phyloP scores from a whole-genome alignment of 2,797 vertebrate genomes.

The Aldrovandia affinis region DNA sequence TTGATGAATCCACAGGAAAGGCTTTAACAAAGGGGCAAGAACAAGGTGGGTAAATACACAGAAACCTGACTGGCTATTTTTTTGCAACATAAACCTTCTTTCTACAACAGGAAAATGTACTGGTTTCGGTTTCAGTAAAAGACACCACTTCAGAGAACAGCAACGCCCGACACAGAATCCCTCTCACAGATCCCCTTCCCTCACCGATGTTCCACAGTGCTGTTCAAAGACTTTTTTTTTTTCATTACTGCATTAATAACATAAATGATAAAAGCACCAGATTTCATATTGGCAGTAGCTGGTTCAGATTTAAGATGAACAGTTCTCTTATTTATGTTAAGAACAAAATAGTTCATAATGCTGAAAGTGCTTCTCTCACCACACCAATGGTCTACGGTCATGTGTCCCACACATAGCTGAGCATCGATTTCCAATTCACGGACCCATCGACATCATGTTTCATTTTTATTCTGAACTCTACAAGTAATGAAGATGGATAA shows the following conservation, averaged over 20 bases:
- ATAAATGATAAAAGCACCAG: background rate
- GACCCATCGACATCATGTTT: background rate
- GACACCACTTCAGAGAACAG: background rate
- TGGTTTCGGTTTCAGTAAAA: background rate
- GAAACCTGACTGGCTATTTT: too few relatives aligned
- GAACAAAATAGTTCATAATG: background rate
- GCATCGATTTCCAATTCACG: background rate
- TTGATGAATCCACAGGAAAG: too few relatives aligned
- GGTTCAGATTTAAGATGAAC: background rate
- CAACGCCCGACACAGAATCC: background rate
- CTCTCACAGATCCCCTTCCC: background rate
- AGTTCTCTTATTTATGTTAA: background rate
- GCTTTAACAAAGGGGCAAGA: too few relatives aligned
- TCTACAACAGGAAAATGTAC: conserved; percentile 1
- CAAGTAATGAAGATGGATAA: background rate
- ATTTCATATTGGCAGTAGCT: conserved; percentile 13
- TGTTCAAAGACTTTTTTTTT: background rate
- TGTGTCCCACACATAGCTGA: background rate
- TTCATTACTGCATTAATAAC: background rate
- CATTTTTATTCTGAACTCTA: background rate
- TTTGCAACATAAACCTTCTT: too few relatives aligned
- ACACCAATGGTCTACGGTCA: background rate
- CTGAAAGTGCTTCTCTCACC: background rate
- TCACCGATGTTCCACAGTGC: background rate
- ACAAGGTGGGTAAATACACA: too few relatives aligned